Evolutionary conservation across 2,888 invertebrate species (phyloP).

Genomic region (Pollenia griseotomentosa): DNA sequence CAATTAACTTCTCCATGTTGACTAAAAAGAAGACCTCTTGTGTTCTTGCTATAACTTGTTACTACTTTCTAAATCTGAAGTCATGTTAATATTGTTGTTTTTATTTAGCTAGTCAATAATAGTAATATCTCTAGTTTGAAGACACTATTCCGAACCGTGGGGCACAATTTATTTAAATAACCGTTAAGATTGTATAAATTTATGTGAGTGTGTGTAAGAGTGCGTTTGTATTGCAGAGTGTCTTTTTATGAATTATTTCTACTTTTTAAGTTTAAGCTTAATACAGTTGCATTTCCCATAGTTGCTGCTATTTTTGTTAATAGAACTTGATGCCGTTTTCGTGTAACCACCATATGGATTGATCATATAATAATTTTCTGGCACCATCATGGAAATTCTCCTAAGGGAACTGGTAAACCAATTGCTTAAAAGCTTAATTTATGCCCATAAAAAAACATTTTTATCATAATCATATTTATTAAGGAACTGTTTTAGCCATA

Average conservation of each 20-base stretch:
- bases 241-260: neutral
- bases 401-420: neutral
- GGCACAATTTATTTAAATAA: too few species aligned
- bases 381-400: neutral
- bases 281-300: neutral
- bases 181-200: neutral
- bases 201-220: neutral
- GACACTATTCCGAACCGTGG: too few species aligned
- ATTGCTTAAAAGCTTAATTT: neutral
- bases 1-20: too few species aligned
- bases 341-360: neutral
- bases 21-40: too few species aligned
- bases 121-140: too few species aligned
- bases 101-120: too few species aligned
- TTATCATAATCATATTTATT: too few species aligned
- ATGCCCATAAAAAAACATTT: neutral
- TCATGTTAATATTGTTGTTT: too few species aligned
- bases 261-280: conserved; percentile 1
- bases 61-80: too few species aligned
- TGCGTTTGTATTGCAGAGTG: neutral
- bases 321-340: conserved; percentile 22
- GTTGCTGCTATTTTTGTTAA: neutral
- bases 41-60: too few species aligned
- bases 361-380: neutral
- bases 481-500: too few species aligned